Percentiles rank a stretch among this genome's conserved stretches.
These are phyloP conservation scores for Sericinus montela DNA, from an alignment of 2,888 invertebrate genomes.

Conservation along the genomic window DNA sequence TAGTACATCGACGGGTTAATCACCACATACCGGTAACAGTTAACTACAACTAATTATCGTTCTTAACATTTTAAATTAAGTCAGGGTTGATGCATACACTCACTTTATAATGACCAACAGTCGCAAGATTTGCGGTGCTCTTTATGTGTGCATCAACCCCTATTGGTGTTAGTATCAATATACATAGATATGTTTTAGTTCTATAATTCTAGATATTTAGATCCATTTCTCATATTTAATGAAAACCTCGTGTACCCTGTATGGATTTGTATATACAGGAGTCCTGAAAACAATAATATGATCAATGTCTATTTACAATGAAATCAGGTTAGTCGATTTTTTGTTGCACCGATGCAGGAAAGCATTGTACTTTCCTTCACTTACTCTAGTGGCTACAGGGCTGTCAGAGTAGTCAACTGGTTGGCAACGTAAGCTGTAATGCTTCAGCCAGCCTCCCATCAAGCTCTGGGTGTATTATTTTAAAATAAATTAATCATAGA, in stretches of 20 bases:
- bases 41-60: constrained; percentile 11
- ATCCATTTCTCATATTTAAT: constrained; percentile 4
- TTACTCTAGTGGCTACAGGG: constrained; percentile 91
- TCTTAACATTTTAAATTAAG: constrained; percentile 5
- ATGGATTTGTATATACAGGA: constrained; percentile 37
- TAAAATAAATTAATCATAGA: constrained; percentile 33
- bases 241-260: constrained; percentile 28
- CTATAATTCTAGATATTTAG: too few relatives aligned
- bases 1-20: constrained; percentile 22
- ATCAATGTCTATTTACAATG: constrained; percentile 66
- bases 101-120: too few relatives aligned
- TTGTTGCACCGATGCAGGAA: constrained; percentile 33
- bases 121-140: too few relatives aligned
- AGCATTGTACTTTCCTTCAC: constrained; percentile 49
- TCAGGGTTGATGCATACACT: too few relatives aligned
- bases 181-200: too few relatives aligned
- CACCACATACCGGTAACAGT: constrained; percentile 27
- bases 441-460: constrained; percentile 94
- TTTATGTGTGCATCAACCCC: constrained; percentile 8
- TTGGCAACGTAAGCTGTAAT: constrained; percentile 94
- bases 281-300: constrained; percentile 45
- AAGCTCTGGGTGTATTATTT: constrained; percentile 82
- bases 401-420: constrained; percentile 93
- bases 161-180: constrained; percentile 10
- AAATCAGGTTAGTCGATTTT: constrained; percentile 50